Percentiles rank a stretch among this genome's conserved stretches.
Evolutionary conservation across 2,113 vertebrate species (phyloP).

Genomic region (Cyanoderma ruficeps): DNA sequence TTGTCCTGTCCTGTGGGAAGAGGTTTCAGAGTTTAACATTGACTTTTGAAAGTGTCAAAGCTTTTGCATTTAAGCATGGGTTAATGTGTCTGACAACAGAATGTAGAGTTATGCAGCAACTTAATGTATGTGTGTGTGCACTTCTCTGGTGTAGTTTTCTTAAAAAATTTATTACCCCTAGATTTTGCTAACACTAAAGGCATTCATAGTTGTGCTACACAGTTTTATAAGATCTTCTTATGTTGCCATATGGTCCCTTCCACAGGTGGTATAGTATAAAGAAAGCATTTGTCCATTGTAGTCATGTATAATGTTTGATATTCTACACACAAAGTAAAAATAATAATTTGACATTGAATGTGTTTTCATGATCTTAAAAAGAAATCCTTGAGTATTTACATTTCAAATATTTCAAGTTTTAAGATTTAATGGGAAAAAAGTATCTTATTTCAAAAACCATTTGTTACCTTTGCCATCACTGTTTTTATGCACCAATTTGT

Average conservation of each 20-base stretch:
- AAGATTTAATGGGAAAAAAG: not conserved
- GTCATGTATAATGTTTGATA: not conserved
- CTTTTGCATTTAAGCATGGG: not conserved
- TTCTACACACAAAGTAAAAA: not conserved
- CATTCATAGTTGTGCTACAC: not conserved
- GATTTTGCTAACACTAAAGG: conserved; percentile 19
- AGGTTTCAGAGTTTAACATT: not conserved
- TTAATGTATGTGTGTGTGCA: not conserved
- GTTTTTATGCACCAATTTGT: not conserved
- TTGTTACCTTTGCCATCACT: not conserved
- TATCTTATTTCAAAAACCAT: not conserved
- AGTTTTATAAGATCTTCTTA: not conserved
- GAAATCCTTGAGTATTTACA: not conserved
- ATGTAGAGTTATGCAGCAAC: not conserved
- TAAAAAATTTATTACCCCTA: not conserved
- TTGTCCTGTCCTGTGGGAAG: not conserved
- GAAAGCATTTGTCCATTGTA: not conserved
- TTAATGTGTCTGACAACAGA: not conserved
- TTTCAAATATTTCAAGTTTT: not conserved
- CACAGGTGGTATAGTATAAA: not conserved
- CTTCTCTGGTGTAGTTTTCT: not conserved
- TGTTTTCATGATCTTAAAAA: not conserved
- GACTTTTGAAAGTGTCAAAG: not conserved
- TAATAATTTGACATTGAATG: not conserved
- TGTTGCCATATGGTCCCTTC: not conserved